Percentiles rank a stretch among this genome's conserved stretches.
phyloP scores from a whole-genome alignment of 2,888 invertebrate genomes.

The Andrena flavipes region DNA sequence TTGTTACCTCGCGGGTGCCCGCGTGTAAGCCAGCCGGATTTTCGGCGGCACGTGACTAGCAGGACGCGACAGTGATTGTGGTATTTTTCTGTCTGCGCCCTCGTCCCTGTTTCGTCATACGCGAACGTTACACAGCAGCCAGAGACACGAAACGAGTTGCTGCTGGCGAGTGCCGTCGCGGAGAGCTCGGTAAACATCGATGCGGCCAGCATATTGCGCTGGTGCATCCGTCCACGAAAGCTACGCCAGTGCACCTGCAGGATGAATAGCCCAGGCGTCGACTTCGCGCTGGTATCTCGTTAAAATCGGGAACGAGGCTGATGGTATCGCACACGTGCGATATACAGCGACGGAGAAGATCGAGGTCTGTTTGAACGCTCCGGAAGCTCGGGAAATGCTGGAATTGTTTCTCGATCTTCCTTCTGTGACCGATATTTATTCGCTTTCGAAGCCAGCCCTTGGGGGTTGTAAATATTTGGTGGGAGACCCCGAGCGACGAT shows the following conservation, averaged over 20 bases:
- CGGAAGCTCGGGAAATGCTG: neutral
- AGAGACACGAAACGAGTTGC: conserved; percentile 59
- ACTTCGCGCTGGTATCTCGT: conserved; percentile 24
- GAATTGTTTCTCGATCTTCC: neutral
- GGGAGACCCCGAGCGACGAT: neutral
- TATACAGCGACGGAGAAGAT: too few relatives aligned
- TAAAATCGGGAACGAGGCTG: conserved; percentile 1
- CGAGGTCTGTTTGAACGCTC: neutral
- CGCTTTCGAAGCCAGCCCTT: neutral
- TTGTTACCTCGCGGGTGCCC: neutral
- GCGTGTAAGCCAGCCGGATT: neutral
- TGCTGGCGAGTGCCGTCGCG: conserved; percentile 37
- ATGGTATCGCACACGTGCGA: too few relatives aligned
- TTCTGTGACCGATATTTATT: neutral
- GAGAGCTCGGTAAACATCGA: conserved; percentile 59
- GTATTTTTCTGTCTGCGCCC: conserved; percentile 9
- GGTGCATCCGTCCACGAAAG: conserved; percentile 23
- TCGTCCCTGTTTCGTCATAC: neutral
- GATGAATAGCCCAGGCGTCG: neutral
- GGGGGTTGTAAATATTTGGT: neutral
- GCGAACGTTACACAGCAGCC: conserved; percentile 11
- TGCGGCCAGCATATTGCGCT: conserved; percentile 54
- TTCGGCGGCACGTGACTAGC: conserved; percentile 27
- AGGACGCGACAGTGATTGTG: neutral
- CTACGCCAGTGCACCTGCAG: conserved; percentile 36